Conservation (phyloP, 2,797 vertebrate species). For the Sebastes itinus region DNA sequence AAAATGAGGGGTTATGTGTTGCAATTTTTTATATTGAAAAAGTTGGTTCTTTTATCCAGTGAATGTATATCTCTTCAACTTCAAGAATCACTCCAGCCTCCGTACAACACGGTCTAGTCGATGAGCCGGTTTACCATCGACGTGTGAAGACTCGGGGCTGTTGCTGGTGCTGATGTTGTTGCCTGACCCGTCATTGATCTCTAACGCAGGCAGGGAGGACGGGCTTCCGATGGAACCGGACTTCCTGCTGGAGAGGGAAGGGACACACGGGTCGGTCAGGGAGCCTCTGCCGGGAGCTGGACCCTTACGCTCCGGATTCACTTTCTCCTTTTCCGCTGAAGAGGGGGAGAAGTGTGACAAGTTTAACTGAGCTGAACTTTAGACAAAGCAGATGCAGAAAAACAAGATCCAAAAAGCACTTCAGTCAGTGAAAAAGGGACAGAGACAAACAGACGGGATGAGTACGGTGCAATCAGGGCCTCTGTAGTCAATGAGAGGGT, state of each 20-base stretch:
- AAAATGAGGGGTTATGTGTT: not conserved
- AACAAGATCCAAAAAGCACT: slow-evolving; percentile 16
- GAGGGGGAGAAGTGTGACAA: not conserved
- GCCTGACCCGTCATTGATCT: slow-evolving; percentile 52
- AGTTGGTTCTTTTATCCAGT: not conserved
- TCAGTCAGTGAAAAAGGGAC: not conserved
- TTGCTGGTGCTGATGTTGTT: slow-evolving; percentile 52
- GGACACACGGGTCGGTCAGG: slow-evolving; percentile 26
- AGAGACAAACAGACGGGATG: slow-evolving; percentile 31
- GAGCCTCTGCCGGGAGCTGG: slow-evolving; percentile 25
- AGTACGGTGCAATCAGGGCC: slow-evolving; percentile 54
- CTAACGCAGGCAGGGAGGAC: slow-evolving; percentile 29
- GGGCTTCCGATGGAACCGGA: not conserved
- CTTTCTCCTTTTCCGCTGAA: slow-evolving; percentile 74
- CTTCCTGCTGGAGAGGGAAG: slow-evolving; percentile 56
- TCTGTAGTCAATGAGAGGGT: slow-evolving; percentile 52
- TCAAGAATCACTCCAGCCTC: not conserved
- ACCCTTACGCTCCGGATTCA: slow-evolving; percentile 60
- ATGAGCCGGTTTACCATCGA: slow-evolving; percentile 62
- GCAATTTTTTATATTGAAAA: not conserved
- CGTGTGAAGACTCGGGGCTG: slow-evolving; percentile 66
- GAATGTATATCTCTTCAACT: not conserved
- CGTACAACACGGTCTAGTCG: not conserved
- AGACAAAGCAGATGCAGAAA: not conserved
- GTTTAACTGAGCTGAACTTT: not conserved